Evolutionary conservation across 2,888 invertebrate genomes (phyloP).

Genomic region (Acanthosepion pharaonis): DNA sequence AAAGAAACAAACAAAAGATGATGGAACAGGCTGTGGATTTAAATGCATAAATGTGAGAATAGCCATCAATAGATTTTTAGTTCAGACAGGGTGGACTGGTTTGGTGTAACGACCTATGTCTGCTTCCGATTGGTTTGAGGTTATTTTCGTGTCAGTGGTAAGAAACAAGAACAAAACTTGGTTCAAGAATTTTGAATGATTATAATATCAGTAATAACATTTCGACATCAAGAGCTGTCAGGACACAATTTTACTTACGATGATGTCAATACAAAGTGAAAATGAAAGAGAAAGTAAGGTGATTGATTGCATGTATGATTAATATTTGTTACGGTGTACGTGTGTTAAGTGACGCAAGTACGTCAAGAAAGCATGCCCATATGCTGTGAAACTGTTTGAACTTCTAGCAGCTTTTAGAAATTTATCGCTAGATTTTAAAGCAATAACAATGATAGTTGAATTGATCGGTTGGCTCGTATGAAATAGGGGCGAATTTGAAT

Average conservation of each 20-base stretch:
- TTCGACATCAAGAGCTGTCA: background rate
- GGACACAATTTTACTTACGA: background rate
- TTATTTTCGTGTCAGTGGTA: background rate
- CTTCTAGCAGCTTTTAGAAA: too few relatives aligned
- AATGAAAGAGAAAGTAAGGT: too few relatives aligned
- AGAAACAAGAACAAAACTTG: background rate
- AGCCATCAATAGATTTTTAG: background rate
- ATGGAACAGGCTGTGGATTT: background rate
- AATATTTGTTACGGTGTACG: too few relatives aligned
- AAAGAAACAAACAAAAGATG: background rate
- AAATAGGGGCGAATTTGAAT: too few relatives aligned
- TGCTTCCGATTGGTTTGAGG: background rate
- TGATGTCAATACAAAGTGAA: background rate
- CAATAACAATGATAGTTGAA: too few relatives aligned
- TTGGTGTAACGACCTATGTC: background rate
- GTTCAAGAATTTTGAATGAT: background rate
- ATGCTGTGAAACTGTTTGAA: too few relatives aligned
- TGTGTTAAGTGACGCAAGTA: too few relatives aligned
- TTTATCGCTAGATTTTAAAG: too few relatives aligned
- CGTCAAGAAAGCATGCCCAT: too few relatives aligned
- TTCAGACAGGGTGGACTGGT: background rate
- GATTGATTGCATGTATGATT: too few relatives aligned
- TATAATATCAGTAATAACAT: background rate
- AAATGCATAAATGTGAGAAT: background rate
- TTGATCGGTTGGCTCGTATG: too few relatives aligned